Percentiles rank a stretch among this genome's conserved stretches.
Evolutionary conservation across 2,888 invertebrate species (phyloP).

Genomic region (Luperina nickerlii): DNA sequence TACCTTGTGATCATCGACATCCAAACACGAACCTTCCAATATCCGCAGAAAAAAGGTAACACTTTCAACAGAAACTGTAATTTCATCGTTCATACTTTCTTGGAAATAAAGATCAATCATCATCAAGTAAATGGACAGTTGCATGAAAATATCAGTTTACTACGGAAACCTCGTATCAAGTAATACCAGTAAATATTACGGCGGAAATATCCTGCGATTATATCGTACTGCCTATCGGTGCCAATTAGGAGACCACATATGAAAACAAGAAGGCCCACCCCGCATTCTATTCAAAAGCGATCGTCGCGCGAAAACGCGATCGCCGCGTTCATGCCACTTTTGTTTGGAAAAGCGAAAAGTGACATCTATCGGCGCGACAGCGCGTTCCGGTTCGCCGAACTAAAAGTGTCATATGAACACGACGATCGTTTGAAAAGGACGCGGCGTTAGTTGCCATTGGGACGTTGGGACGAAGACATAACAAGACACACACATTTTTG

Average conservation of each 20-base stretch:
- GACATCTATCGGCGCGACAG: too few relatives aligned
- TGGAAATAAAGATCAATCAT: background rate
- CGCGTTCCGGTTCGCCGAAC: too few relatives aligned
- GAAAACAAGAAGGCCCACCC: constrained; percentile 7
- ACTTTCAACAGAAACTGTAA: background rate
- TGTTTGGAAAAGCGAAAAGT: too few relatives aligned
- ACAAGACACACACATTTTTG: background rate
- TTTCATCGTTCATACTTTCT: background rate
- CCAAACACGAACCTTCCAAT: background rate
- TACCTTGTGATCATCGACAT: background rate
- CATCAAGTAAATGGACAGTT: constrained; percentile 18
- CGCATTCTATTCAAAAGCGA: too few relatives aligned
- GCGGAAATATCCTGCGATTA: constrained; percentile 52
- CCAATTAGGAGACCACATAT: background rate
- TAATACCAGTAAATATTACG: constrained; percentile 30
- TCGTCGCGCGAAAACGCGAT: too few relatives aligned
- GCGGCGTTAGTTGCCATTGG: background rate
- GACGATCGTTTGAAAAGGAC: too few relatives aligned
- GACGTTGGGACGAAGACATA: background rate
- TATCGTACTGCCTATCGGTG: background rate
- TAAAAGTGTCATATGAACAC: too few relatives aligned
- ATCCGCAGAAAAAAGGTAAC: background rate
- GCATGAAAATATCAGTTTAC: constrained; percentile 4
- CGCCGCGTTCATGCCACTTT: too few relatives aligned
- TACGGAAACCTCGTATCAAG: constrained; percentile 1